Base-by-base conservation (phyloP, 2,113 vertebrate species). In the Tragulus kanchil region DNA sequence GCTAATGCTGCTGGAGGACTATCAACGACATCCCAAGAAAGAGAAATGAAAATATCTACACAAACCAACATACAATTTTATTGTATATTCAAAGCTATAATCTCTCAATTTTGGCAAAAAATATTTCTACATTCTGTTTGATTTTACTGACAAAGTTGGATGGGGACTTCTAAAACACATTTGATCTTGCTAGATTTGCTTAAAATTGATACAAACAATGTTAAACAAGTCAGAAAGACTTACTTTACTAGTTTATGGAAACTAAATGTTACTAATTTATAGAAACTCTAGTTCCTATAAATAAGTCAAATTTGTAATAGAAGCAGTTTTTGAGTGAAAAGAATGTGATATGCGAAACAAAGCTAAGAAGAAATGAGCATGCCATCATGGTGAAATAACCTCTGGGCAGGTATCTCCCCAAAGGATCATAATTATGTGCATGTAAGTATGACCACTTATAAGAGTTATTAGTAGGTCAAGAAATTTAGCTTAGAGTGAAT, bases 91-190 rank as follows among this genome's bases (percentile, higher is more conserved):
- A 89, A 64, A 77, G 9, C 12, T 23, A 2, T 13, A 13, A 13
- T n/a, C 12, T 31, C 1, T 59, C 28, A 93, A 85, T 65, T 8
- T 8, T 67, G 28, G 23, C 4, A 62, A 89, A 83, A 67, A 4
- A 0, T 75, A 83, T 94, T 93, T 94, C 64, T 82, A 89, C 90
- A 94, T 85, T 95, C 85, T 64, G 8, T 88, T 94, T 93, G 71
- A 78, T n/a, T 83, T 83, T 81, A n/a, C 6, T 85, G 61, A 85
- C 42, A 79, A 90, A 90, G 9, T 4, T 0, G 3, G 8, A 54
- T 61, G 17, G 4, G 26, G 36, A 59, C 61, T 71, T 75, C 9
- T 26, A 42, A 10, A 92, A 79, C 45, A 26, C 77, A 71, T 50
- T 64, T 67, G n/a, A 85, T 81, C 28, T 21, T 79, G 7, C 0